phyloP scores from a whole-genome alignment of 1,140 invertebrate species.

The Megalopta genalis region DNA sequence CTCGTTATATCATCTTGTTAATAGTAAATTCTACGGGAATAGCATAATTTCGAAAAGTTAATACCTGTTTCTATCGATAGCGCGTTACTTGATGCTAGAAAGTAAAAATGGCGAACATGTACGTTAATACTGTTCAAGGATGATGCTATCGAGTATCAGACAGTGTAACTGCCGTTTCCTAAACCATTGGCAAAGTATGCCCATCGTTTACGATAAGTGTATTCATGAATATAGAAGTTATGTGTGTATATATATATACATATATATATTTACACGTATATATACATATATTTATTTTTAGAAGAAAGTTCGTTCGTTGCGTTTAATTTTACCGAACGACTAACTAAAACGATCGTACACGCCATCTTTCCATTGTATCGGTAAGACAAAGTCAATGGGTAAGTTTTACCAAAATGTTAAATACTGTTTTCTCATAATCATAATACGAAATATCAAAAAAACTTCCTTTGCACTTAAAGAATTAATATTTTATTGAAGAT shows the following conservation, averaged over 20 bases:
- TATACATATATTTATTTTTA: conserved; percentile 34
- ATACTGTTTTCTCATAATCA: neutral
- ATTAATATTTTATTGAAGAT: conserved; percentile 25
- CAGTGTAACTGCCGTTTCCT: conserved; percentile 42
- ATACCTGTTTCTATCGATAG: conserved; percentile 39
- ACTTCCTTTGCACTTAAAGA: conserved; percentile 8
- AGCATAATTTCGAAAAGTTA: conserved; percentile 52
- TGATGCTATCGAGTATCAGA: conserved; percentile 36
- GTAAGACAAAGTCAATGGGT: conserved; percentile 13
- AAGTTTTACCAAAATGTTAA: conserved; percentile 22
- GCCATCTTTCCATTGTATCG: conserved; percentile 26
- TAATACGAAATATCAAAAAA: conserved; percentile 28
- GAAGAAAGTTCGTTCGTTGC: conserved; percentile 20
- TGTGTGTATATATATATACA: conserved; percentile 9
- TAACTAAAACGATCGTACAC: neutral
- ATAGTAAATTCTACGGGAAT: conserved; percentile 51
- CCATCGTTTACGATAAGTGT: conserved; percentile 38
- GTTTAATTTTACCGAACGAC: conserved; percentile 31
- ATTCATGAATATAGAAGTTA: conserved; percentile 43
- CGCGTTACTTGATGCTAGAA: conserved; percentile 22
- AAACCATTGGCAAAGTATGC: conserved; percentile 32
- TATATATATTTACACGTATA: neutral
- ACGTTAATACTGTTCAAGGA: conserved; percentile 25
- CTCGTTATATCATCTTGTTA: conserved; percentile 48
- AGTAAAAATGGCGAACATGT: conserved; percentile 10